These are phyloP conservation scores for Actinostola sp. DNA, from an alignment of 92 coral and sea anemone genomes.

Conservation along the genomic window DNA sequence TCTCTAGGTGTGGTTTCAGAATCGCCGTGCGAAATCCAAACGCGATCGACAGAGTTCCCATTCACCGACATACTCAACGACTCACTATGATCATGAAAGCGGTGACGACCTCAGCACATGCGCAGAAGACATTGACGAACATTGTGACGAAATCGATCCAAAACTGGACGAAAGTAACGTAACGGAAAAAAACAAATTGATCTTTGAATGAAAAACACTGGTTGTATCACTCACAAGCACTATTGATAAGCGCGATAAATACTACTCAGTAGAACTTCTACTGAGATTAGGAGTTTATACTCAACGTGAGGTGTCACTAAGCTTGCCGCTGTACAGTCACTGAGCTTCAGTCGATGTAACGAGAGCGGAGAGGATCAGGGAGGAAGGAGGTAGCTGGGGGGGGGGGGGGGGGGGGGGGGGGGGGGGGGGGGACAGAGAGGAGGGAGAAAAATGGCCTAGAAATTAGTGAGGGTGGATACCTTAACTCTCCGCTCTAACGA, in stretches of 20 bases:
- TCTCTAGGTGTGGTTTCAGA: slow-evolving; percentile 94
- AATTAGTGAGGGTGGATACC: too few species aligned
- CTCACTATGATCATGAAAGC: slow-evolving; percentile 19
- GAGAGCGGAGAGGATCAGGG: too few species aligned
- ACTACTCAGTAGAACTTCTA: too few species aligned
- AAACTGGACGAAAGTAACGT: background rate
- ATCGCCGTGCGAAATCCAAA: slow-evolving; percentile 92
- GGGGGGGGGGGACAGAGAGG: too few species aligned
- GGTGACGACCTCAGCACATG: slow-evolving; percentile 34
- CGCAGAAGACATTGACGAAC: slow-evolving; percentile 21
- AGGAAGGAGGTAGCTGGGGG: too few species aligned
- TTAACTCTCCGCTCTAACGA: too few species aligned
- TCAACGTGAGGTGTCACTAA: too few species aligned
- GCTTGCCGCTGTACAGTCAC: too few species aligned
- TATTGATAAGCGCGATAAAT: background rate
- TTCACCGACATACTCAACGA: slow-evolving; percentile 15
- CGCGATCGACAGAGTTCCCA: slow-evolving; percentile 65
- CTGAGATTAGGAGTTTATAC: too few species aligned
- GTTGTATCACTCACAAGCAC: background rate
- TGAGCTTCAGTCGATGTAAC: too few species aligned
- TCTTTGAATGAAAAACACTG: background rate
- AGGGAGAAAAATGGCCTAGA: too few species aligned
- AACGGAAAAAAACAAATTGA: background rate
- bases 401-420: too few species aligned
- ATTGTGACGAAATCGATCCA: background rate